Evolutionary conservation across 2,888 invertebrate genomes (phyloP), one percentile per base, ranked within the genome.

Genomic region (Agapostemon virescens): DNA sequence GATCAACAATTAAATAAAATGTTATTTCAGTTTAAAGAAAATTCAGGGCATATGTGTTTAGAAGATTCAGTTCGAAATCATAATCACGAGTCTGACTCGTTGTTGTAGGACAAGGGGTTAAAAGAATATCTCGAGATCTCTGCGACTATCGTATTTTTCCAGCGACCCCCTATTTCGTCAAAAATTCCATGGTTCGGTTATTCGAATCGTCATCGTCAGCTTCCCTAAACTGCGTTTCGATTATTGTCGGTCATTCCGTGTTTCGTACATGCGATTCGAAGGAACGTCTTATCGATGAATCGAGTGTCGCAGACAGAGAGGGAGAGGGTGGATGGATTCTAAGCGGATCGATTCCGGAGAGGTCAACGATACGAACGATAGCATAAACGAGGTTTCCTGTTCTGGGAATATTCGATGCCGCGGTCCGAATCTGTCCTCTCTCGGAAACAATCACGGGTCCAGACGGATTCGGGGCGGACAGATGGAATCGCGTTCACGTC

Each of bases 361-460:
- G 55, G 55, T 55, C 26, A 55, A 26, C 17, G 55, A 17, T 55
- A 15, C 55, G 26, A 26, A 26, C 26, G 26, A 15, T 26, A 23
- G 55, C 30, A 2, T 33, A 61, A 61, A 30, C 30, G 30, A 0
- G 30, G 3, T 9, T 17, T 23, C 20, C 23, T n/a, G 36, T 72
- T 23, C 20, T 26, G 11, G 13, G 64, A 64, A 72, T 49, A 20
- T 64, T 49, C 64, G 63, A 17, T 23, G 23, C 20, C 58, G 61
- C 17, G 40, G 55, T 69, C 26, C 36, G 20, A 33, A n/a, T n/a
- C 49, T 20, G 38, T 55, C 45, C 49, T 49, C 58, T 69, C 64
- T 45, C 52, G 38, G 40, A 78, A 72, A 79, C 79, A 72, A 79
- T 78, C 79, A 66, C 55, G 42, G 17, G 33, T 38, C 49, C 77